A percentile compares a stretch with the other conserved stretches of the same genome.
Evolutionary conservation across 1,140 invertebrate genomes (phyloP).

Genomic region (Oryctes rhinoceros): DNA sequence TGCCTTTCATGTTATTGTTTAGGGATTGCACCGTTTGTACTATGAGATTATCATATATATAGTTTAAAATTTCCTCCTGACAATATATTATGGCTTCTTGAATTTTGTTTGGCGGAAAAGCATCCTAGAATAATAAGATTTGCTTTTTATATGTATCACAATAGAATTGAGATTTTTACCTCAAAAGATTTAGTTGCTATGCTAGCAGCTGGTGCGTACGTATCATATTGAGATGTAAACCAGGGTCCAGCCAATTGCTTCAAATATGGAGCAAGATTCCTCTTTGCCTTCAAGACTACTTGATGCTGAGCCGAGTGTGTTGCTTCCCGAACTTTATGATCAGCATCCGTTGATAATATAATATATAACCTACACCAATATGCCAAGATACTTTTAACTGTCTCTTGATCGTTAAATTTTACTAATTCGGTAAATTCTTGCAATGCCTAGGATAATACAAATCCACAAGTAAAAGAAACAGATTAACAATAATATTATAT

Average conservation of each 20-base stretch:
- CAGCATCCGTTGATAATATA: slow-evolving; percentile 76
- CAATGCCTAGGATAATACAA: slow-evolving; percentile 67
- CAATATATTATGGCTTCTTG: slow-evolving; percentile 79
- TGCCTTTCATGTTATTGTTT: slow-evolving; percentile 60
- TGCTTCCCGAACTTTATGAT: slow-evolving; percentile 81
- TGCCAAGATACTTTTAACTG: slow-evolving; percentile 72
- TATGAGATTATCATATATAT: slow-evolving; percentile 75
- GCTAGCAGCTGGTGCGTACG: slow-evolving; percentile 79
- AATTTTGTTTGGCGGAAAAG: slow-evolving; percentile 77
- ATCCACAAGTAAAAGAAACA: neutral
- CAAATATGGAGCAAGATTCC: slow-evolving; percentile 79
- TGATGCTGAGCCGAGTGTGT: slow-evolving; percentile 74
- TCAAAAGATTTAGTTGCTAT: slow-evolving; percentile 76
- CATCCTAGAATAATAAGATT: slow-evolving; percentile 61
- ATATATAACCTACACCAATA: slow-evolving; percentile 83
- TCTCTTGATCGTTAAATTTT: slow-evolving; percentile 67
- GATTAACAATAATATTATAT: neutral
- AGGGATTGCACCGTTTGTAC: slow-evolving; percentile 72
- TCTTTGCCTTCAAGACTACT: slow-evolving; percentile 73
- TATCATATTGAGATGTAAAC: slow-evolving; percentile 83
- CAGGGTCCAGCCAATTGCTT: slow-evolving; percentile 78
- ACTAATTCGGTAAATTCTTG: slow-evolving; percentile 80
- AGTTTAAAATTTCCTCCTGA: slow-evolving; percentile 78
- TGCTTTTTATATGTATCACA: neutral
- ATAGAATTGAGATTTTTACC: slow-evolving; percentile 58